phyloP scores from a whole-genome alignment of 2,888 invertebrate species.

The Sphaeridia pumilis region DNA sequence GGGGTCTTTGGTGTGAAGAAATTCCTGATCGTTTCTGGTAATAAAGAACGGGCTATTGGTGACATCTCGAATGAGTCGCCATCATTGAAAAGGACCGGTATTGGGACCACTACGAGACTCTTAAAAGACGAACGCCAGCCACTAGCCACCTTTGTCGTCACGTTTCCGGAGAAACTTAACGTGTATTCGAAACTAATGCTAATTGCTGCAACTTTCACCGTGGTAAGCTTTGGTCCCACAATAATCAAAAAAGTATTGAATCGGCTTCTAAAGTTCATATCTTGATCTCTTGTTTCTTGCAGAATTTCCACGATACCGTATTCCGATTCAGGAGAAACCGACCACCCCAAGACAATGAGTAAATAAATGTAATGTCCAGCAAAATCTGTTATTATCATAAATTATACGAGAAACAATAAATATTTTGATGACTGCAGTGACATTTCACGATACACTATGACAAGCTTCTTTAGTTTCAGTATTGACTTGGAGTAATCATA shows the following conservation, averaged over 20 bases:
- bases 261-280: not conserved
- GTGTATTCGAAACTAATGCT: conserved; percentile 8
- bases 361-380: no score
- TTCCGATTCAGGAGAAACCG: conserved; percentile 2
- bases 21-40: conserved; percentile 3
- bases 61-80: conserved; percentile 8
- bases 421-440: no score
- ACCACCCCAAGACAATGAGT: no score
- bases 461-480: no score
- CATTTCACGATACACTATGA: no score
- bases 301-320: conserved; percentile 11
- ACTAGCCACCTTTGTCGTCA: not conserved
- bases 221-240: conserved; percentile 6
- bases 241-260: not conserved
- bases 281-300: not conserved
- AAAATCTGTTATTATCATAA: no score
- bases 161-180: conserved; percentile 1
- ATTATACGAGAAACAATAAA: no score
- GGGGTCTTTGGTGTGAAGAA: conserved; percentile 13
- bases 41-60: conserved; percentile 5
- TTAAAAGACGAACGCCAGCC: conserved; percentile 8
- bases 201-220: conserved; percentile 13
- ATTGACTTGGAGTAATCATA: no score
- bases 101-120: conserved; percentile 1
- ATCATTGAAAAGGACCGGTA: not conserved